Base-by-base conservation (phyloP, 2,113 vertebrate genomes). In the Dasypus novemcinctus region DNA sequence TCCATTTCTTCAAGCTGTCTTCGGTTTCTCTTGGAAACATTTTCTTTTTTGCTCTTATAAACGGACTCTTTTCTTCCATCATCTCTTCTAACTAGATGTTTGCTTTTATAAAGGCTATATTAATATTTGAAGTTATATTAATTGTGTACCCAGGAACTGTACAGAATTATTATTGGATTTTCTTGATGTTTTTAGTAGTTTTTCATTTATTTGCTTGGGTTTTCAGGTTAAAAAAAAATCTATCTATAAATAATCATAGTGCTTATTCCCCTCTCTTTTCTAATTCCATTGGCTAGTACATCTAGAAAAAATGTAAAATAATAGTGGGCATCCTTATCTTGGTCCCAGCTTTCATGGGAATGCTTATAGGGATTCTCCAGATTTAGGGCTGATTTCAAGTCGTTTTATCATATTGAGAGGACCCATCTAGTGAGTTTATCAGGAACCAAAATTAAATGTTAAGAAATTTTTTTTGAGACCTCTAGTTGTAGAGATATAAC, bases 191-290 rank as follows among this genome's bases (percentile, higher is more conserved):
- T 78, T 91, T 69, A n/a, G 49, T n/a, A 52, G 41, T 82, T 92
- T 94, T 83, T 64, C 69, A 41, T 49, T 92, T 92, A 71, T 94
- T 79, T 18, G 79, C 63, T 68, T 87, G 75, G 13, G n/a, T 57
- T 96, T 78, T 66, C 21, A 27, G 31, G 25, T 69, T n/a, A 21
- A 74, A 78, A 74, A 86, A 69, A 41, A 10, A 25, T 38, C 36
- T 59, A 63, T n/a, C 18, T 71, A 43, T 66, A 80, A 64, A 69
- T 95, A 72, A 69, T 11, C 14, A 63, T 63, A 54, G 69, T 38
- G 49, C 54, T 59, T 63, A 38, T 11, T 91, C 36, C 38, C 25
- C 46, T 52, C 43, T 79, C 33, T 87, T 83, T 63, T 72, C 27
- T 41, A 69, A 46, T 83, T 43, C 46, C 31, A 14, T 27, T 78